These are phyloP conservation scores for Columbina picui DNA, from an alignment of 2,113 vertebrate genomes.

Conservation along the genomic window DNA sequence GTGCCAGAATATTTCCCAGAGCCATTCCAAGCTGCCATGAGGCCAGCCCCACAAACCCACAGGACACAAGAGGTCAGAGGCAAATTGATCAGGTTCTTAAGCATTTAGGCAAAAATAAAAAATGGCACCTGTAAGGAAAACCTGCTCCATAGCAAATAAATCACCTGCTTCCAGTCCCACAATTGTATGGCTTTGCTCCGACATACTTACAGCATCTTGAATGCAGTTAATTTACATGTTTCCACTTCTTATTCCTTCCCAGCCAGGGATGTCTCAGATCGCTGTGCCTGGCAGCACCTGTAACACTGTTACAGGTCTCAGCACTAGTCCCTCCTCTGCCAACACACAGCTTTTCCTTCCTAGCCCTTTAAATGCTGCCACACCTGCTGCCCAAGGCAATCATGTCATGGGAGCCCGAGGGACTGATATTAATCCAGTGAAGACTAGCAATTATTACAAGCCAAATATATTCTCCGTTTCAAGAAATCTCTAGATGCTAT, in stretches of 20 bases:
- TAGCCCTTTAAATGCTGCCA: not conserved
- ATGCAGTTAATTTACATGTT: not conserved
- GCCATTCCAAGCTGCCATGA: not conserved
- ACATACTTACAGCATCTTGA: not conserved
- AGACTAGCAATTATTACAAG: not conserved
- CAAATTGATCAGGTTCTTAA: not conserved
- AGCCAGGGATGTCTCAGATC: not conserved
- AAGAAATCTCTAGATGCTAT: not conserved
- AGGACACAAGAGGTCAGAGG: not conserved
- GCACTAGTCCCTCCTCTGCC: not conserved
- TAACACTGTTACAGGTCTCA: not conserved
- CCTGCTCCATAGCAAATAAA: not conserved
- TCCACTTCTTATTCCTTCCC: not conserved
- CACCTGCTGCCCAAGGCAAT: not conserved
- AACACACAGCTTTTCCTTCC: not conserved
- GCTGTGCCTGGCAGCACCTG: not conserved
- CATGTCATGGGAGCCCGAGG: not conserved
- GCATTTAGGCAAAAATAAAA: not conserved
- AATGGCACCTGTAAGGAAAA: not conserved
- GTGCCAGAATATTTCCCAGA: not conserved
- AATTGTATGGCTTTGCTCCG: not conserved
- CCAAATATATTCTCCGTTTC: not conserved
- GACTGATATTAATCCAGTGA: not conserved
- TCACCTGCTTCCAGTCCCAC: not conserved
- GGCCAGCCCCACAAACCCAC: accelerated